These are phyloP conservation scores for Himantopus leucocephalus DNA, from an alignment of 2,113 vertebrate species.

Conservation along the genomic window DNA sequence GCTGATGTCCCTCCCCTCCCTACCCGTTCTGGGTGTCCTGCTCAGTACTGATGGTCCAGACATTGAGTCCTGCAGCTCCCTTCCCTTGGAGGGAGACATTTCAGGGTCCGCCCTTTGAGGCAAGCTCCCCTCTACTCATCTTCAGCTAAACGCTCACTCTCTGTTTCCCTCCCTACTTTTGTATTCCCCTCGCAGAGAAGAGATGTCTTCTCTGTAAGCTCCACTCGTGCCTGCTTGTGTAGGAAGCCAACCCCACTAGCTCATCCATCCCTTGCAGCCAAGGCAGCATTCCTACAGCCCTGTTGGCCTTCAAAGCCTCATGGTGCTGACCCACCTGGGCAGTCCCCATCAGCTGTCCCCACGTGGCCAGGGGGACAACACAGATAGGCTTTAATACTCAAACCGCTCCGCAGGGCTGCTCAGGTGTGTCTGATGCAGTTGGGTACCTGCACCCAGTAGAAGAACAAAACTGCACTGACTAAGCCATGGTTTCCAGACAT, in stretches of 20 bases:
- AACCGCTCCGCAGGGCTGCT: neutral
- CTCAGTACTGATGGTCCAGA: neutral
- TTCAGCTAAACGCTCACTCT: neutral
- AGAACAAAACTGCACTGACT: neutral
- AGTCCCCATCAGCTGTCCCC: neutral
- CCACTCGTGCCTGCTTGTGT: fast-evolving
- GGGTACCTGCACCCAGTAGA: neutral
- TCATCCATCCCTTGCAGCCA: neutral
- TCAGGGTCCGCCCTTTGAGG: neutral
- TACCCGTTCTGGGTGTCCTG: neutral
- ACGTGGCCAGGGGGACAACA: neutral
- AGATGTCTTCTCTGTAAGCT: neutral
- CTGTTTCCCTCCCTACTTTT: neutral
- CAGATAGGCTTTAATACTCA: neutral
- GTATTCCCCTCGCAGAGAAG: neutral
- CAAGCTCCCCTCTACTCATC: neutral
- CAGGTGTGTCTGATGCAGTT: neutral
- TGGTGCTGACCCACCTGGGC: neutral
- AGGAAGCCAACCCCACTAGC: neutral
- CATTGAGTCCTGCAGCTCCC: neutral
- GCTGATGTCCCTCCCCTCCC: neutral
- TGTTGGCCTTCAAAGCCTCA: neutral
- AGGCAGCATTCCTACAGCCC: neutral
- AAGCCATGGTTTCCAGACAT: neutral
- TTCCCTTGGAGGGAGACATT: neutral